Evolutionary conservation across 2,888 invertebrate genomes (phyloP).

Genomic region (Callinectes sapidus): DNA sequence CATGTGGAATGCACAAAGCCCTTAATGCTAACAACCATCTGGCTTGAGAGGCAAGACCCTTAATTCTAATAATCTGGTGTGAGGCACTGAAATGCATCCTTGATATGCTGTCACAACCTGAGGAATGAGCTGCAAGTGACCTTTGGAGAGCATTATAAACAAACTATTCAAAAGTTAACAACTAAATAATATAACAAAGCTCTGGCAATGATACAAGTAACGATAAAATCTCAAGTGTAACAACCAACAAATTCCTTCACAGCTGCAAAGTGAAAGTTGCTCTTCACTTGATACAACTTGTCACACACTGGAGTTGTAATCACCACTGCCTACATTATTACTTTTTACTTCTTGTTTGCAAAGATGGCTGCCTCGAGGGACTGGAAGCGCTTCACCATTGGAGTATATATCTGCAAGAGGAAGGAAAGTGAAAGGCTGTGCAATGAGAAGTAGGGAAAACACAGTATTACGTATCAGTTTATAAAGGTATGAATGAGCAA

Average conservation of each 20-base stretch:
- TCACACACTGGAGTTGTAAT: background rate
- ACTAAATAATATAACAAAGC: background rate
- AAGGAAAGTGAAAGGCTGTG: background rate
- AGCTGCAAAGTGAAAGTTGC: background rate
- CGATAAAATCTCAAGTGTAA: background rate
- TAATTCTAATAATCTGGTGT: conserved; percentile 1
- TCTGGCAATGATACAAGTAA: background rate
- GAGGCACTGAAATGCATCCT: conserved; percentile 8
- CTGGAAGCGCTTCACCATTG: conserved; percentile 56
- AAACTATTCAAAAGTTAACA: background rate
- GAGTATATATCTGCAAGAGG: conserved; percentile 42
- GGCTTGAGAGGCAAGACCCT: background rate
- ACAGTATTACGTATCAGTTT: background rate
- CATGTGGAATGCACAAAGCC: background rate
- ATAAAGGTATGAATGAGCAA: background rate
- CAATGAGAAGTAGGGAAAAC: background rate
- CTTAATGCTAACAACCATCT: background rate
- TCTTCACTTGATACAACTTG: background rate
- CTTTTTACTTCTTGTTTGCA: conserved; percentile 43
- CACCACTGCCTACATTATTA: background rate
- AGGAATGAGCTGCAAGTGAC: background rate
- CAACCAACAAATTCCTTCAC: background rate
- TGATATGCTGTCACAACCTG: background rate
- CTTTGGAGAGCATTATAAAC: background rate
- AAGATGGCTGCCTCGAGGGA: conserved; percentile 43